A percentile compares a stretch with the other conserved stretches of the same genome.
phyloP scores from a whole-genome alignment of 2,888 invertebrate species.

The Trachelus stipa region DNA sequence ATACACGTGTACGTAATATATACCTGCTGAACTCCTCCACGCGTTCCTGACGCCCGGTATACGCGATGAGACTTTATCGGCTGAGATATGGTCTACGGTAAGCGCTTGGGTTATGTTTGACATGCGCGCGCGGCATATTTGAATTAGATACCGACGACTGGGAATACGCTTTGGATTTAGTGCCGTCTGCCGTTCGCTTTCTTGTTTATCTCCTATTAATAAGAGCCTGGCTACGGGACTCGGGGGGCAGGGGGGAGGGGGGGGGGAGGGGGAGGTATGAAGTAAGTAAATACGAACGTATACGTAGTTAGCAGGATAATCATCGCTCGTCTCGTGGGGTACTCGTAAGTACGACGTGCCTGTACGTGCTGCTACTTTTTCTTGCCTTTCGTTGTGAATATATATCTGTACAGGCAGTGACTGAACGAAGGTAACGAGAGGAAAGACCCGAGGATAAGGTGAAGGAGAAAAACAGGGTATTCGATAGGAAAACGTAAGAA shows the following conservation, averaged over 20 bases:
- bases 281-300: not conserved
- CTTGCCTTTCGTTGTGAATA: not conserved
- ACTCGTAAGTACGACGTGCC: not conserved
- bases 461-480: not conserved
- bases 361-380: not conserved
- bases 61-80: not conserved
- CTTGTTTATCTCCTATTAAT: not conserved
- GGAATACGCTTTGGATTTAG: not conserved
- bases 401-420: not conserved
- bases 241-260: too few species aligned
- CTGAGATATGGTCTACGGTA: not conserved
- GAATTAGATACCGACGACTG: not conserved
- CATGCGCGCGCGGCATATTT: not conserved
- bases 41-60: not conserved
- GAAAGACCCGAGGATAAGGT: not conserved
- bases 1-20: not conserved
- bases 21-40: not conserved
- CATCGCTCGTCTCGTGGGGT: constrained; percentile 5
- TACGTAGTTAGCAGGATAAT: constrained; percentile 1
- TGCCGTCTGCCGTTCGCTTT: not conserved
- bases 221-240: not conserved
- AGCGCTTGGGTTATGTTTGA: not conserved
- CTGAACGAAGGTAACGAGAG: not conserved
- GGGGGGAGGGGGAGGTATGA: not conserved
- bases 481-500: not conserved